A percentile compares a stretch with the other conserved stretches of the same genome.
Evolutionary conservation across 1,140 invertebrate genomes (phyloP).

Genomic region (Rhagoletis pomonella): DNA sequence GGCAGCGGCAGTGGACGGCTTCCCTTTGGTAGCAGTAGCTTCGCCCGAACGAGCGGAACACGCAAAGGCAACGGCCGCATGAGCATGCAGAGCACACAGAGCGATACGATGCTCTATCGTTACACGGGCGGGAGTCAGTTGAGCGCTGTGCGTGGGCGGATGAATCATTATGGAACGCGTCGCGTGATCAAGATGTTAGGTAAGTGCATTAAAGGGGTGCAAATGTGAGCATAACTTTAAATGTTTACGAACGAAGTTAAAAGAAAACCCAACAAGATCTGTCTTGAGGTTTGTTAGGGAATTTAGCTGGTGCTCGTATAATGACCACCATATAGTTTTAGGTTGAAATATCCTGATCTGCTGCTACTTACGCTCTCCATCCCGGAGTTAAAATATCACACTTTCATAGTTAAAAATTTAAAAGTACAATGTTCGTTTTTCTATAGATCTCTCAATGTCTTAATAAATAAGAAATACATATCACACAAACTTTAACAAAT

Average conservation of each 20-base stretch:
- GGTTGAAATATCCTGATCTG: too few relatives aligned
- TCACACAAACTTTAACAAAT: too few relatives aligned
- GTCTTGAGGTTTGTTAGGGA: too few relatives aligned
- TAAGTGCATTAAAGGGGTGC: slow-evolving; percentile 70
- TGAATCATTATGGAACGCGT: slow-evolving; percentile 74
- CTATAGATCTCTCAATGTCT: too few relatives aligned
- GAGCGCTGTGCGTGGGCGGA: slow-evolving; percentile 69
- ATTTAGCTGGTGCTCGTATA: too few relatives aligned
- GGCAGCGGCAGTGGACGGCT: slow-evolving; percentile 64
- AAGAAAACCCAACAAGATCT: too few relatives aligned
- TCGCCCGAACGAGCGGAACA: neutral
- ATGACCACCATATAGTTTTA: too few relatives aligned
- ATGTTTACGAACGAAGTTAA: neutral
- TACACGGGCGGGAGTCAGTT: slow-evolving; percentile 66
- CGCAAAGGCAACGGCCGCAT: slow-evolving; percentile 51
- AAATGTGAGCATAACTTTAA: neutral
- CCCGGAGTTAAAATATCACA: too few relatives aligned
- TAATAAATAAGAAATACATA: too few relatives aligned
- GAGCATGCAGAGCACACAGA: slow-evolving; percentile 74
- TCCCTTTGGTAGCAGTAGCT: neutral
- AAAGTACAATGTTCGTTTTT: too few relatives aligned
- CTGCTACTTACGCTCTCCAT: too few relatives aligned
- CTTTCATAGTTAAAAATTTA: too few relatives aligned
- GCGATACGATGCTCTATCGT: slow-evolving; percentile 76
- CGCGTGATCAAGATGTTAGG: slow-evolving; percentile 81